These are phyloP conservation scores for Drosophila fulvimacula DNA, from an alignment of 2,888 invertebrate species.

Conservation along the genomic window DNA sequence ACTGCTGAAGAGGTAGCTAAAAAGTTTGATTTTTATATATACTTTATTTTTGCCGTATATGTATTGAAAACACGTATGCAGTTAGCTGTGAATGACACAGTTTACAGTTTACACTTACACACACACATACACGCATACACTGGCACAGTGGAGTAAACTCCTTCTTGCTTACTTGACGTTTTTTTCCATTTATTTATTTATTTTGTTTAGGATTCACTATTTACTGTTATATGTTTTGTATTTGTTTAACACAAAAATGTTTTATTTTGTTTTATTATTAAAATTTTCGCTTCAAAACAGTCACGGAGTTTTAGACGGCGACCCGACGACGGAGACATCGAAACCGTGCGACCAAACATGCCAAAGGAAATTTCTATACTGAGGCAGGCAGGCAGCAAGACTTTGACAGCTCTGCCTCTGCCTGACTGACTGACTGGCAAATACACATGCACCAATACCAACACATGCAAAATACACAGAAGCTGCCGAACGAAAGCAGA, in stretches of 20 bases:
- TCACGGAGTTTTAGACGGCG: conserved; percentile 39
- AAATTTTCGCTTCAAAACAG: conserved; percentile 55
- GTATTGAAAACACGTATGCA: conserved; percentile 69
- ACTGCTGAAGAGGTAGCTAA: conserved; percentile 57
- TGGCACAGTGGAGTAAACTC: conserved; percentile 29
- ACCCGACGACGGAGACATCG: conserved; percentile 38
- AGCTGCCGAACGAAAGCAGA: conserved; percentile 76
- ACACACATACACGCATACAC: conserved; percentile 16
- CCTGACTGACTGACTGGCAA: conserved; percentile 52
- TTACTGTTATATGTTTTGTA: conserved; percentile 5
- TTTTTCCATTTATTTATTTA: conserved; percentile 6
- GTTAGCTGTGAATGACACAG: conserved; percentile 77
- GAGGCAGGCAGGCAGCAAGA: conserved; percentile 46
- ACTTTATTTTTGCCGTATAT: conserved; percentile 37
- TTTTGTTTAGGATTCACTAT: conserved; percentile 14
- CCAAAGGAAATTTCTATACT: conserved; percentile 83
- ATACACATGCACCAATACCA: conserved; percentile 27
- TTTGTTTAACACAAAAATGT: conserved; percentile 3
- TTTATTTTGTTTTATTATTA: conserved; percentile 16
- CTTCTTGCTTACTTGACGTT: conserved; percentile 58
- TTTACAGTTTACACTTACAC: conserved; percentile 49
- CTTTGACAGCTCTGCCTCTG: conserved; percentile 54
- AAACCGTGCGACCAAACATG: conserved; percentile 63
- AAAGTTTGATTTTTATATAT: conserved; percentile 23
- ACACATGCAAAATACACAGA: conserved; percentile 41